Base-by-base conservation (phyloP, 2,113 vertebrate species). In the Bucco capensis region DNA sequence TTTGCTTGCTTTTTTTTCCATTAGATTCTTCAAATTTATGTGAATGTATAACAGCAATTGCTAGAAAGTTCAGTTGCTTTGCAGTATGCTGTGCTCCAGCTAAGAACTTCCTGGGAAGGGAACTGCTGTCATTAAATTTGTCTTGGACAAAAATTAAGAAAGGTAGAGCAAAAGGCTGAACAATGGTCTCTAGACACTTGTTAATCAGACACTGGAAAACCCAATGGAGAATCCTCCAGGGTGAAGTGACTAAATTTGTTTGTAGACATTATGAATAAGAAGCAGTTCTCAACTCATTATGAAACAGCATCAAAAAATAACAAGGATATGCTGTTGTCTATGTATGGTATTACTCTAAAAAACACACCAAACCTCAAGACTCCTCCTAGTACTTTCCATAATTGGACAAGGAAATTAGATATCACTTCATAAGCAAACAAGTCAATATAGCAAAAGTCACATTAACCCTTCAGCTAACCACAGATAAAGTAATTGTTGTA, bases 121-220 rank as follows among this genome's bases (percentile, higher is more conserved):
- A 86, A 75, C 19, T 58, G 40, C 35, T 88, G 89, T 93, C 67
- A 81, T 95, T 95, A 95, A 89, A 92, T 89, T 88, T 89, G 38
- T 33, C 61, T 90, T 86, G 80, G 93, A 94, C 91, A 86, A 96
- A 93, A 94, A 93, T 95, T 87, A 92, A 90, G 53, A 77, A 79
- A 82, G 42, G 49, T 92, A 88, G 85, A 91, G 72, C 72, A 92
- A 71, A 92, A 94, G 82, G 85, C 56, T 93, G 90, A 96, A 62
- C 79, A 87, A 35, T 27, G 54, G 89, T 96, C 95, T 95, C 96
- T 81, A 94, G 96, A 57, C 80, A 70, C 89, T 96, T 96, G 92
- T 95, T 95, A 96, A 95, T 96, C 94, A 96, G 86, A 80, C 80
- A 88, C 37, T 95, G 90, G 96, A 95, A 96, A 92, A 93, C 83